Conservation (phyloP, 2,888 invertebrate species). For the Sphecodes monilicornis region DNA sequence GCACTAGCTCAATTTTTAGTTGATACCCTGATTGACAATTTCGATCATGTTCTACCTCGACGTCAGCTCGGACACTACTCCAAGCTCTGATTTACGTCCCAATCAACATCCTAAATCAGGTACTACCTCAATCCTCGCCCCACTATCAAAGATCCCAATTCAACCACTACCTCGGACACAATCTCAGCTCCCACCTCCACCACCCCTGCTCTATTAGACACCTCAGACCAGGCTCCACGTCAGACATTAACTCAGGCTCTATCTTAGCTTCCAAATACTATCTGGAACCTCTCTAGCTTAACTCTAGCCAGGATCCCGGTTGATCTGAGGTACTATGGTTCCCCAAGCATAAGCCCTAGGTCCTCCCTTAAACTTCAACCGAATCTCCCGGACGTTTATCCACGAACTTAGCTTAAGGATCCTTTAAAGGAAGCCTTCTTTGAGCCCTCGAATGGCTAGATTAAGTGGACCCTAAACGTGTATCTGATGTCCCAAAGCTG, state of each 20-base stretch:
- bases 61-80: too few species aligned
- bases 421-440: background rate
- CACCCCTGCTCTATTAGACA: background rate
- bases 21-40: too few species aligned
- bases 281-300: background rate
- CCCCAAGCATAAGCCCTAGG: background rate
- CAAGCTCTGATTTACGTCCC: too few species aligned
- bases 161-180: background rate
- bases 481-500: background rate
- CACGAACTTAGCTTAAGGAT: background rate
- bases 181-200: background rate
- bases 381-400: background rate
- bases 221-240: background rate
- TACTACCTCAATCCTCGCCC: background rate
- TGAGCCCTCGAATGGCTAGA: background rate
- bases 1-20: too few species aligned
- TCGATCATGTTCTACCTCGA: too few species aligned
- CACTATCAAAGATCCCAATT: background rate
- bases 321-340: background rate
- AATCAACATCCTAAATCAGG: too few species aligned
- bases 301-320: background rate
- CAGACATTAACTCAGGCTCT: background rate
- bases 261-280: background rate
- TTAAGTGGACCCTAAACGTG: background rate
- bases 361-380: background rate